These are phyloP conservation scores for Mus pahari DNA, from an alignment of 2,113 vertebrate genomes.

Conservation along the genomic window DNA sequence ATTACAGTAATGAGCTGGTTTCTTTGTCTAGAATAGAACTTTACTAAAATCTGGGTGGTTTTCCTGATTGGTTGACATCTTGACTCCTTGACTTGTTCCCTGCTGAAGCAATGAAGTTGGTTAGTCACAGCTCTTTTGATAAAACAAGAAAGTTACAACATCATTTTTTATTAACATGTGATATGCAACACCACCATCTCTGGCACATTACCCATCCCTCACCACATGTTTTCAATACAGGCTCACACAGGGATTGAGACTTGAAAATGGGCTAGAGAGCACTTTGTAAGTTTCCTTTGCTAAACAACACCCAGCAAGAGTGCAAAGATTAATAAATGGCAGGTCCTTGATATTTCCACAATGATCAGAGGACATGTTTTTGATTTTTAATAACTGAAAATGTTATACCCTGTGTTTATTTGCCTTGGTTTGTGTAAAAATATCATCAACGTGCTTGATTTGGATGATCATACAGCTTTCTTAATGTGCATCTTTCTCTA, in stretches of 20 bases:
- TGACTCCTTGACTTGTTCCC: neutral
- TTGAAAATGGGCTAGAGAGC: neutral
- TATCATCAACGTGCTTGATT: neutral
- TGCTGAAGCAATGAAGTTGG: neutral
- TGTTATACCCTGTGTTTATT: neutral
- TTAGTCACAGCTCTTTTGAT: conserved; percentile 40
- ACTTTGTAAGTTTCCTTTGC: conserved; percentile 3
- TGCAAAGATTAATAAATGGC: neutral
- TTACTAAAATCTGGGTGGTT: neutral
- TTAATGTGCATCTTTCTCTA: neutral
- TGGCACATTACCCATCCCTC: neutral
- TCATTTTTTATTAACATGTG: neutral
- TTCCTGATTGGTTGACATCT: neutral
- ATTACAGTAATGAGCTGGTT: neutral
- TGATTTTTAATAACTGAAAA: conserved; percentile 44
- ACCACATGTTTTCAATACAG: neutral
- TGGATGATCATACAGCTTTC: conserved; percentile 22
- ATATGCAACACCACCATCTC: neutral
- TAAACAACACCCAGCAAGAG: neutral
- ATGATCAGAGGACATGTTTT: neutral
- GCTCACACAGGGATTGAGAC: neutral
- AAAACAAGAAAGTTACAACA: neutral
- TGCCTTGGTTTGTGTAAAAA: neutral
- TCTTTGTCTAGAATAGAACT: neutral
- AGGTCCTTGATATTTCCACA: conserved; percentile 26